Base-by-base conservation (phyloP, 2,888 invertebrate genomes). In the Parnassius apollo region DNA sequence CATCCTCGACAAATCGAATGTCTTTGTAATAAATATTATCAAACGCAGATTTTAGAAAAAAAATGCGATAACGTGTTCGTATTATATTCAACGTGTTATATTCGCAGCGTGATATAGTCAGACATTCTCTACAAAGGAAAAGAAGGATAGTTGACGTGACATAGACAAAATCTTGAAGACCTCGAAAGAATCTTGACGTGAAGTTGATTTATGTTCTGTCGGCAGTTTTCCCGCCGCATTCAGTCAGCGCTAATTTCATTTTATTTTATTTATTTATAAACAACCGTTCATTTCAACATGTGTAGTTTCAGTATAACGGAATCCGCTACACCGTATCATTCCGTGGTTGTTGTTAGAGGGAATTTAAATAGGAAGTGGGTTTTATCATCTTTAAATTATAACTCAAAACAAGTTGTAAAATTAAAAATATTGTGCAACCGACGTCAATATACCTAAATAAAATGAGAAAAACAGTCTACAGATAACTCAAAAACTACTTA, bases 121-220 rank as follows among this genome's bases (percentile, higher is more conserved):
- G 48, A 22, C 46, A 46, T 53, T 42, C 7, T 42, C 22, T 13
- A 62, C 57, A 62, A 57, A 53, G 42, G 44, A 12, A 18, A n/a
- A 9, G 13, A 42, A 9, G 58, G 51, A 52, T 10, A 46, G 18
- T 11, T 62, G 62, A 62, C 13, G 48, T 52, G 42, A 48, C 12
- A 45, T 42, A 35, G 25, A 12, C 44, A 18, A 22, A 62, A 62
- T 62, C 58, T 58, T 57, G 49, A 44, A 53, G 22, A 51, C 42
- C 52, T 54, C 48, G 45, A 35, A 35, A 35, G 35, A 35, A 35
- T 35, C 35, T 35, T 57, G 53, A 62, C 54, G 53, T 45, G n/a
- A 42, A 42, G 51, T 57, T 58, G 62, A 62, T 58, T 50, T 63
- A 62, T 57, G 35, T n/a, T 0, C 45, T n/a, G 46, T 9, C 18